Conservation (phyloP, 2,888 invertebrate genomes). For the Trilocha varians region DNA sequence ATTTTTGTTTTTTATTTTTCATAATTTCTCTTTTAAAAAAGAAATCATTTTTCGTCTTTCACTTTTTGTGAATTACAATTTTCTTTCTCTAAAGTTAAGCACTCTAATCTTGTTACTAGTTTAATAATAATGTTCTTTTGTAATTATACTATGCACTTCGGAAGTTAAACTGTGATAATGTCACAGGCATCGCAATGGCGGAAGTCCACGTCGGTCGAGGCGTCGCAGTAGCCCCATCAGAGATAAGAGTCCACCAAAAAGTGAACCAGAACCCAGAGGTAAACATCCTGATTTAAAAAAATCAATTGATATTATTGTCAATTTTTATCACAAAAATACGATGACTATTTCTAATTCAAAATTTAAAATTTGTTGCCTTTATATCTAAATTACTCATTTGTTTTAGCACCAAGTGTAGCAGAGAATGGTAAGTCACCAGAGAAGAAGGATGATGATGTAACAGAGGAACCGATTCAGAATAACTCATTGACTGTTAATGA, state of each 20-base stretch:
- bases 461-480: constrained; percentile 48
- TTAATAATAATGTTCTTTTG: too few relatives aligned
- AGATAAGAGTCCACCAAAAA: constrained; percentile 37
- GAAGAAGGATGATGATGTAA: constrained; percentile 50
- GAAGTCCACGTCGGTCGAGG: constrained; percentile 55
- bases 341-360: too few relatives aligned
- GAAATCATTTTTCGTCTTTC: too few relatives aligned
- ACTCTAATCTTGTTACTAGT: too few relatives aligned
- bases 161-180: not conserved
- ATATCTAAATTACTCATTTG: not conserved
- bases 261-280: constrained; percentile 52
- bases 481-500: constrained; percentile 22
- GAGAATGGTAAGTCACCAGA: constrained; percentile 66
- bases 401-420: constrained; percentile 13
- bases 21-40: too few relatives aligned
- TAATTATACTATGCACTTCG: too few relatives aligned
- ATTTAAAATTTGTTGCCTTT: not conserved
- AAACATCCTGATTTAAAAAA: too few relatives aligned
- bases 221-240: constrained; percentile 32
- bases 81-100: too few relatives aligned
- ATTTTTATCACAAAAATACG: too few relatives aligned
- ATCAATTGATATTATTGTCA: too few relatives aligned
- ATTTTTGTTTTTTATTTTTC: too few relatives aligned
- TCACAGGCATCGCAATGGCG: constrained; percentile 56
- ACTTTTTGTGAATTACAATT: too few relatives aligned